Percentiles rank a stretch among this genome's conserved stretches.
These are phyloP conservation scores for Grantiella picta DNA, from an alignment of 2,113 vertebrate species.

Conservation along the genomic window DNA sequence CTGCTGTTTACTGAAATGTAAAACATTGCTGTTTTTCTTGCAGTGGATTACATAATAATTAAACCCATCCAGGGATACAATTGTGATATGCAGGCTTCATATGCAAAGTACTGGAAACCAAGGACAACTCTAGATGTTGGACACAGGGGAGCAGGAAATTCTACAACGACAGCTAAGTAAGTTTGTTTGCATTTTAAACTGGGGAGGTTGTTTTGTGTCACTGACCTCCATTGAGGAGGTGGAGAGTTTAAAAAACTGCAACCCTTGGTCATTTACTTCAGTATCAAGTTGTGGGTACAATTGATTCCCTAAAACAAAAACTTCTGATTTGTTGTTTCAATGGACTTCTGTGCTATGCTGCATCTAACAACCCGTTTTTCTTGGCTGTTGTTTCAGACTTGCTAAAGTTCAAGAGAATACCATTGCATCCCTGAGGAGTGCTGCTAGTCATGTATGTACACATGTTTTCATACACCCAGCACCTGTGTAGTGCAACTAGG, in stretches of 20 bases:
- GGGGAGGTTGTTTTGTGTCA: background rate
- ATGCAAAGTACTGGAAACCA: constrained; percentile 91
- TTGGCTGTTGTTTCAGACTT: constrained; percentile 75
- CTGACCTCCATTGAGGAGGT: background rate
- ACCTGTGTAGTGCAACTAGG: background rate
- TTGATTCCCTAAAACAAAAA: background rate
- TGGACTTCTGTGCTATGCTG: background rate
- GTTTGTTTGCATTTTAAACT: background rate
- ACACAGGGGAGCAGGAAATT: constrained; percentile 92
- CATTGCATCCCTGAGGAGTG: constrained; percentile 90
- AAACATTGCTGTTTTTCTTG: background rate
- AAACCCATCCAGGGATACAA: constrained; percentile 81
- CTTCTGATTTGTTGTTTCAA: background rate
- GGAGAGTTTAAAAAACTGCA: background rate
- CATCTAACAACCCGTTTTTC: background rate
- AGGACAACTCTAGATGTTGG: constrained; percentile 89
- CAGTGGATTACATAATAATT: constrained; percentile 95
- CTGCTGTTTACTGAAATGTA: background rate
- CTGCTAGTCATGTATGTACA: constrained; percentile 87
- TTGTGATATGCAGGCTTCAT: constrained; percentile 89
- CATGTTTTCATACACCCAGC: background rate
- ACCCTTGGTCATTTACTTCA: background rate
- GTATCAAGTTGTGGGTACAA: background rate
- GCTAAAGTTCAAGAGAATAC: constrained; percentile 95
- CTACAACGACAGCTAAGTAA: constrained; percentile 85